Evolutionary conservation across 2,113 vertebrate genomes (phyloP).

Genomic region (Zosterops lateralis): DNA sequence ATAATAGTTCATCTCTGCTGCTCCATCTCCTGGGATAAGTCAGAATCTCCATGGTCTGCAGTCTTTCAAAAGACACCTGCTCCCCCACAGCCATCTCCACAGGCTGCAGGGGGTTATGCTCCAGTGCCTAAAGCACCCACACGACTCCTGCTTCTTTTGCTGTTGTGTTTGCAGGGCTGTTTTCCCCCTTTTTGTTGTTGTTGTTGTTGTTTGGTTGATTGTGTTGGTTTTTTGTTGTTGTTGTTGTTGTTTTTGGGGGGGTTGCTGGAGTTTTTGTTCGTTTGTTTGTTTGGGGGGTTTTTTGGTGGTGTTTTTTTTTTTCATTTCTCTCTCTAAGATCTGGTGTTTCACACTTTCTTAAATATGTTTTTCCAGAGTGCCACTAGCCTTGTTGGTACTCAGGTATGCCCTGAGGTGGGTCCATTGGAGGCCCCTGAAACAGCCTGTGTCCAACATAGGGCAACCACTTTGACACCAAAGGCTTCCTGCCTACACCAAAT

Average conservation of each 20-base stretch:
- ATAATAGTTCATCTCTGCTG: background rate
- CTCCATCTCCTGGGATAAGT: background rate
- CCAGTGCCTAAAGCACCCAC: fast-evolving
- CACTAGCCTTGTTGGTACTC: background rate
- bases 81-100: background rate
- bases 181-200: background rate
- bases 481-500: background rate
- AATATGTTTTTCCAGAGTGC: background rate
- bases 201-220: too few species aligned
- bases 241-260: too few species aligned
- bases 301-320: too few species aligned
- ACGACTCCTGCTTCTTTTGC: background rate
- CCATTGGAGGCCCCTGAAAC: background rate
- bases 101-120: background rate
- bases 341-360: background rate
- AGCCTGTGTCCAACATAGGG: fast-evolving
- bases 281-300: too few species aligned
- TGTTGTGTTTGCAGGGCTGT: background rate
- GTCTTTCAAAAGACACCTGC: background rate
- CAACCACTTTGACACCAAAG: background rate
- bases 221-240: too few species aligned
- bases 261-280: background rate
- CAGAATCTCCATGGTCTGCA: background rate
- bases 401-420: background rate
- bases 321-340: background rate